A percentile compares a stretch with the other conserved stretches of the same genome.
These are phyloP conservation scores for Dioctria linearis DNA, from an alignment of 2,888 invertebrate genomes.

Conservation along the genomic window DNA sequence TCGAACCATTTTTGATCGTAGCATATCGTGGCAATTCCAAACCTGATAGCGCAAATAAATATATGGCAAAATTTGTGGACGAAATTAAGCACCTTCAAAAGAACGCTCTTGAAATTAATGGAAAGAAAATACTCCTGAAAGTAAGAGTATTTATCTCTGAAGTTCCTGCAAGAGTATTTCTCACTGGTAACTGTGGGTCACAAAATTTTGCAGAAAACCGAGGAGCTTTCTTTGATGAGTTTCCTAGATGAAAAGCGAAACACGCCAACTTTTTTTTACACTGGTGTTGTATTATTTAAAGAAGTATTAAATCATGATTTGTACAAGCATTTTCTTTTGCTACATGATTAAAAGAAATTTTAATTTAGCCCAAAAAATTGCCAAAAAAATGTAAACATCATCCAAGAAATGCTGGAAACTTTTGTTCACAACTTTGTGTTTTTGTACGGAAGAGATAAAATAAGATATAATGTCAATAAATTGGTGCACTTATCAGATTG, in stretches of 20 bases:
- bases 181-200: conserved; percentile 42
- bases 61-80: background rate
- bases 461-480: no score
- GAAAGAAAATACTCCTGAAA: no score
- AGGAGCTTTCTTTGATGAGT: background rate
- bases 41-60: background rate
- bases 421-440: no score
- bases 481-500: no score
- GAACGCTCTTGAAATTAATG: no score
- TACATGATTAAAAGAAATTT: no score
- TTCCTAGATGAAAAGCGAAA: conserved; percentile 8
- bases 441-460: no score
- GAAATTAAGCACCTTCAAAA: no score
- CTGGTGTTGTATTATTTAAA: conserved; percentile 32
- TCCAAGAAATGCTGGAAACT: no score
- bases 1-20: background rate
- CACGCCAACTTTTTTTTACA: conserved; percentile 34
- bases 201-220: conserved; percentile 51
- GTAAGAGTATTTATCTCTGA: conserved; percentile 30
- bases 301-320: conserved; percentile 19
- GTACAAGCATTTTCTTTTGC: no score
- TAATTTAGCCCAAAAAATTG: no score
- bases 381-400: no score
- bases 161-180: conserved; percentile 30
- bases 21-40: background rate